Evolutionary conservation across 2,888 invertebrate species (phyloP).

Genomic region (Autographa gamma): DNA sequence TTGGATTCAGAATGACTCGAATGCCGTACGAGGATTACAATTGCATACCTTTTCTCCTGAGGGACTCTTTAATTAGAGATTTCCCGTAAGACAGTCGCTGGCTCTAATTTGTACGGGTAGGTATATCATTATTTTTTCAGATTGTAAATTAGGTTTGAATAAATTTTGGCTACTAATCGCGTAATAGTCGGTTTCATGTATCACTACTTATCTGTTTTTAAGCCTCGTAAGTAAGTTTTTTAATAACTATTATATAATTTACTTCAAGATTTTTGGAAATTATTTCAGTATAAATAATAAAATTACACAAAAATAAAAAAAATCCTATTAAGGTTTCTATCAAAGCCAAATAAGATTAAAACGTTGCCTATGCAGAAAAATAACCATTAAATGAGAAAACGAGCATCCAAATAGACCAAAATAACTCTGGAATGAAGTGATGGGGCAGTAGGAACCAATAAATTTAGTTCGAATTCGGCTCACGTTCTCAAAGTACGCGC

Average conservation of each 20-base stretch:
- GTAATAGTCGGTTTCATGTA: too few species aligned
- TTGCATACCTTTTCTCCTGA: conserved; percentile 46
- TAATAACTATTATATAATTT: too few species aligned
- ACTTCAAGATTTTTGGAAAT: too few species aligned
- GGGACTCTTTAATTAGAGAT: conserved; percentile 51
- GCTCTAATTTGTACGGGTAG: conserved; percentile 18
- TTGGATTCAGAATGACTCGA: conserved; percentile 52
- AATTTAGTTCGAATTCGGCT: neutral
- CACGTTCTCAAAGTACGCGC: conserved; percentile 1
- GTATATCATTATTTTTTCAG: conserved; percentile 11
- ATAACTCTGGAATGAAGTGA: conserved; percentile 3
- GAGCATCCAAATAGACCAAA: neutral
- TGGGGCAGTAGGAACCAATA: conserved; percentile 3
- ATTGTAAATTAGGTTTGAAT: neutral
- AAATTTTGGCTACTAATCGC: too few species aligned
- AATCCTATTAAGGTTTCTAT: too few species aligned
- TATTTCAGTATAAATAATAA: too few species aligned
- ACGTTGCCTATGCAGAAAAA: neutral
- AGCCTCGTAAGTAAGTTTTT: too few species aligned
- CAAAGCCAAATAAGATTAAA: neutral
- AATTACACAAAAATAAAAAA: too few species aligned
- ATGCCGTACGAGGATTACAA: conserved; percentile 40
- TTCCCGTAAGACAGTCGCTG: conserved; percentile 35
- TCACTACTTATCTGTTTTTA: too few species aligned
- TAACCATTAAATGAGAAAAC: neutral